These are phyloP conservation scores for Dendropsophus ebraccatus DNA, from an alignment of 2,113 vertebrate species.

Conservation along the genomic window DNA sequence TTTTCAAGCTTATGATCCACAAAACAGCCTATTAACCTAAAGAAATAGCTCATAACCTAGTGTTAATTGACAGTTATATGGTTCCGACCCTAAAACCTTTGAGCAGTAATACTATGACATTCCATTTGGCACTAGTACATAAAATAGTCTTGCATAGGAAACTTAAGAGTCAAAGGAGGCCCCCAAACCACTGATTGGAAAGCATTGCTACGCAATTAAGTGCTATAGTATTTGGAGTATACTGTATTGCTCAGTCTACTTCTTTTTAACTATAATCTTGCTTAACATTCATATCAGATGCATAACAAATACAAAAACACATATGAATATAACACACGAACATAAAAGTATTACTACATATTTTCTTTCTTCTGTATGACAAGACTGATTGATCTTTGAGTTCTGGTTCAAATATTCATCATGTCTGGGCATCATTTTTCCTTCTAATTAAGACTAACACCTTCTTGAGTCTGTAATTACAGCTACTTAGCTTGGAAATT, in stretches of 20 bases:
- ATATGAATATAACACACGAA: too few species aligned
- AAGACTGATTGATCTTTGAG: conserved; percentile 63
- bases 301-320: background rate
- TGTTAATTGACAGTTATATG: too few species aligned
- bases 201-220: too few species aligned
- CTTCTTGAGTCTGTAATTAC: conserved; percentile 60
- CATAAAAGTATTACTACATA: background rate
- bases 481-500: conserved; percentile 45
- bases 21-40: background rate
- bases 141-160: background rate
- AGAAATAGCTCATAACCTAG: too few species aligned
- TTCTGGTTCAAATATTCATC: conserved; percentile 45
- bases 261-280: background rate
- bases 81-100: background rate
- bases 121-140: background rate
- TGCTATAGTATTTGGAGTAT: too few species aligned
- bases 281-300: background rate
- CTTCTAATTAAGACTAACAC: conserved; percentile 61
- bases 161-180: background rate
- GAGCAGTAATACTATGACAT: background rate
- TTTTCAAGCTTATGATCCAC: background rate
- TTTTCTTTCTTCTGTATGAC: background rate
- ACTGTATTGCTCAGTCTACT: background rate
- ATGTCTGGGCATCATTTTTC: conserved; percentile 46
- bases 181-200: background rate